These are phyloP conservation scores for Amphimedon queenslandica DNA, from an alignment of 37 sponge, comb jelly and placozoan species.

Conservation along the genomic window DNA sequence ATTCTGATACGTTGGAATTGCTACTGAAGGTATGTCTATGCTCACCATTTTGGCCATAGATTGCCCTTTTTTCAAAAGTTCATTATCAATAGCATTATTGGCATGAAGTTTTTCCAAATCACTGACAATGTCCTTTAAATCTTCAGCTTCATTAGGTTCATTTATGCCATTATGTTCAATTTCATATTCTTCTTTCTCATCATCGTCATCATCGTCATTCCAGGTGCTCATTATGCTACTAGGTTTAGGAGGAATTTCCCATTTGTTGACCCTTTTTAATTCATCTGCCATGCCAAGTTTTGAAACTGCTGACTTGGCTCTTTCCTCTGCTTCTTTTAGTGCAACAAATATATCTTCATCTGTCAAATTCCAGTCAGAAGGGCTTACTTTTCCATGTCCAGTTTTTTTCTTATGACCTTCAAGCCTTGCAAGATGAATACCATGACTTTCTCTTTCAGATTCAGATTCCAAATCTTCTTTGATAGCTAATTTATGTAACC, in stretches of 20 bases:
- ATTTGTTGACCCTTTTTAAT: neutral
- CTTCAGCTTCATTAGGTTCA: neutral
- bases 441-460: neutral
- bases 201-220: constrained; percentile 5
- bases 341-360: too few species aligned
- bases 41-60: too few species aligned
- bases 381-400: neutral
- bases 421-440: constrained; percentile 3
- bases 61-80: too few species aligned
- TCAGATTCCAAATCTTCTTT: constrained; percentile 16
- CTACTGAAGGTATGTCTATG: neutral
- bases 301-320: constrained; percentile 15
- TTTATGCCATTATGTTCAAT: neutral
- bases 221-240: too few species aligned
- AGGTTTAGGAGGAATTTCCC: constrained; percentile 25
- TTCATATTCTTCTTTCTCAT: neutral
- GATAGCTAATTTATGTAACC: constrained; percentile 15
- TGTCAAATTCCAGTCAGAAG: neutral
- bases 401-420: neutral
- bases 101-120: too few species aligned
- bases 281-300: constrained; percentile 40
- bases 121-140: neutral
- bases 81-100: too few species aligned
- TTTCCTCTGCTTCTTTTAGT: too few species aligned
- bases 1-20: neutral